Conservation (phyloP, 2,888 invertebrate species). For the Lasiommata megera region DNA sequence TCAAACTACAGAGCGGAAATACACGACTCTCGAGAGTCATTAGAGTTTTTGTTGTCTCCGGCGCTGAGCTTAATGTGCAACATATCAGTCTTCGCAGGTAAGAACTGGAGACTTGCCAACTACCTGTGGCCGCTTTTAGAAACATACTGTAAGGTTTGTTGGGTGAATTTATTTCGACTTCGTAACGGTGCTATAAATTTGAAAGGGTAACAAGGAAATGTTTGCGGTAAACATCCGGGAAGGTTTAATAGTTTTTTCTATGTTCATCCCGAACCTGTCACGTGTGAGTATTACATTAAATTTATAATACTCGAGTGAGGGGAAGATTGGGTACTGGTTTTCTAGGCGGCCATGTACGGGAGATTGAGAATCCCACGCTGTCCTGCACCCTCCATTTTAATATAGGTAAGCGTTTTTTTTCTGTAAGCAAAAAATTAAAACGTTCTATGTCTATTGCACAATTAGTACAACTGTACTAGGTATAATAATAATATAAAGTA, state of each 20-base stretch:
- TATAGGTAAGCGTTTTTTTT: no score
- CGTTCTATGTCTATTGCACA: no score
- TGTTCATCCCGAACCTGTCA: conserved; percentile 50
- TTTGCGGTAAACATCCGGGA: conserved; percentile 21
- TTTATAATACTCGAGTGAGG: conserved; percentile 68
- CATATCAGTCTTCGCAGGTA: conserved; percentile 61
- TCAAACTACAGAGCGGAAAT: conserved; percentile 33
- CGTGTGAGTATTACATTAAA: conserved; percentile 63
- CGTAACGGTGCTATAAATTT: conserved; percentile 31
- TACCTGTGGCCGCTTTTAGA: conserved; percentile 69
- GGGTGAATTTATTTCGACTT: conserved; percentile 39
- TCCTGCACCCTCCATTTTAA: conserved; percentile 42
- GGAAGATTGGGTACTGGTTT: conserved; percentile 55
- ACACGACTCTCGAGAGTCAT: conserved; percentile 41
- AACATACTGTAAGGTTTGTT: conserved; percentile 49
- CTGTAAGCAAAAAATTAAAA: no score
- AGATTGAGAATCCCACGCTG: conserved; percentile 47
- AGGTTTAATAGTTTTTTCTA: conserved; percentile 39
- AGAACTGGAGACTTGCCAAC: conserved; percentile 70
- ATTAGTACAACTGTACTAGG: no score
- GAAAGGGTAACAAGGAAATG: conserved; percentile 24
- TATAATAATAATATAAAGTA: no score
- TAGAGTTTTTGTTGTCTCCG: conserved; percentile 53
- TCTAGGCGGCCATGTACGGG: conserved; percentile 53
- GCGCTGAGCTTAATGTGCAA: conserved; percentile 52